Percentiles rank a stretch among this genome's conserved stretches.
phyloP scores from a whole-genome alignment of 2,113 vertebrate species.

The Camelus bactrianus region DNA sequence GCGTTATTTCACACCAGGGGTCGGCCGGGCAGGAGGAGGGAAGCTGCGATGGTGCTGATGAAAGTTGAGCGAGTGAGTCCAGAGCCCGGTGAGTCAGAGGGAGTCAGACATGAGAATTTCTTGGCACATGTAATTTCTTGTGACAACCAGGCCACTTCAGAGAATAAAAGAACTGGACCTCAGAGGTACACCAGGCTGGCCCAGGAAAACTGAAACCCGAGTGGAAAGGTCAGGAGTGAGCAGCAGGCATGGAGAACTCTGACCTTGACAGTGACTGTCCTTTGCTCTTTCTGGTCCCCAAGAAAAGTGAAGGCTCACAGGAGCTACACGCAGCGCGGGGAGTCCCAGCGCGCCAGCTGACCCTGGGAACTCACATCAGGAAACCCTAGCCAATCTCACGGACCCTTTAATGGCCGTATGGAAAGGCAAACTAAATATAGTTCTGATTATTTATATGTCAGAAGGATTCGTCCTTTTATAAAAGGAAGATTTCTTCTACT shows the following conservation, averaged over 20 bases:
- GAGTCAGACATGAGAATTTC: neutral
- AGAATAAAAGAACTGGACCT: neutral
- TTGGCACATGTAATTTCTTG: neutral
- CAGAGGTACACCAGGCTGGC: neutral
- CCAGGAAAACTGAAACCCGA: neutral
- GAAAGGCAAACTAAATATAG: neutral
- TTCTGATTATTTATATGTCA: neutral
- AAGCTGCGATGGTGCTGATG: neutral
- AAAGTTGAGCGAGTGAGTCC: rapidly evolving
- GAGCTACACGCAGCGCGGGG: too few relatives aligned
- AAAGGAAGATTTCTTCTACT: neutral
- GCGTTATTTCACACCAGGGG: rapidly evolving
- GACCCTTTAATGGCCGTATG: neutral
- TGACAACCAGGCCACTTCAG: neutral
- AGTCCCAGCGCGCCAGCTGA: rapidly evolving
- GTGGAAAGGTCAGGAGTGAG: neutral
- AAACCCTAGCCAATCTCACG: neutral
- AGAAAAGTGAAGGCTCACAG: neutral
- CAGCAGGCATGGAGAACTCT: neutral
- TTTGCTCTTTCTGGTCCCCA: rapidly evolving
- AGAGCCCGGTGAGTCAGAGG: neutral
- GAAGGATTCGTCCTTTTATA: neutral
- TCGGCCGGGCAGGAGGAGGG: neutral
- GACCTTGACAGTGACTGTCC: neutral
- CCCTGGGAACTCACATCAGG: neutral